phyloP scores from a whole-genome alignment of 2,797 vertebrate species.

The Cheirogaleus major region DNA sequence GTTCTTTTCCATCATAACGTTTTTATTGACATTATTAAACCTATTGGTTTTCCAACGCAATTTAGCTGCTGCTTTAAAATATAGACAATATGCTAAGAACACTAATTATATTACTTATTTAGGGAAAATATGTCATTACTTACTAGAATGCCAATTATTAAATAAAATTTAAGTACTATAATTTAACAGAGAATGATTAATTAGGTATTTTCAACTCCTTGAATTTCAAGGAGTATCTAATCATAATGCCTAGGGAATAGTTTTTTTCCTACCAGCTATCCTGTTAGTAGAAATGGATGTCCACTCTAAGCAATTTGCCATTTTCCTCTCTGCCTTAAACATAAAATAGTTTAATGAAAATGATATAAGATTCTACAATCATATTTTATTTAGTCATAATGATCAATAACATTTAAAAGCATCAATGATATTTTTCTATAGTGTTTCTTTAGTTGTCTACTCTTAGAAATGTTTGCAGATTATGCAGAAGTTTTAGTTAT shows the following conservation, averaged over 20 bases:
- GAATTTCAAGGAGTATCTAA: constrained; percentile 23
- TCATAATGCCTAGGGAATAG: background rate
- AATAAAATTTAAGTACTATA: constrained; percentile 4
- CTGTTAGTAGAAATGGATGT: background rate
- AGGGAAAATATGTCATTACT: background rate
- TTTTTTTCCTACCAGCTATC: background rate
- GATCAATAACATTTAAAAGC: constrained; percentile 33
- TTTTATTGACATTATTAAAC: constrained; percentile 36
- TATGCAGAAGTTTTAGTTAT: background rate
- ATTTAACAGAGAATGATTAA: constrained; percentile 1
- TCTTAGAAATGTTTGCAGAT: constrained; percentile 10
- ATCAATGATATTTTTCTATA: background rate
- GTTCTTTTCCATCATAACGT: constrained; percentile 2
- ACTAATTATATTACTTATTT: constrained; percentile 15
- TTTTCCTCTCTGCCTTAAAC: background rate
- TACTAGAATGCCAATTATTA: constrained; percentile 12
- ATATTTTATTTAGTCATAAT: constrained; percentile 42
- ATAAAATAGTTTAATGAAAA: constrained; percentile 54
- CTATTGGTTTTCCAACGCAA: background rate
- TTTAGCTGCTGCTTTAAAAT: background rate
- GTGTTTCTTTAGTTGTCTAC: background rate
- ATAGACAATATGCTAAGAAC: background rate
- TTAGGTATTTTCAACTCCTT: background rate
- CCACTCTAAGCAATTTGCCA: background rate
- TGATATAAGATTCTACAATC: background rate